Evolutionary conservation across 2,888 invertebrate genomes (phyloP).

Genomic region (Aspidiotus destructor): DNA sequence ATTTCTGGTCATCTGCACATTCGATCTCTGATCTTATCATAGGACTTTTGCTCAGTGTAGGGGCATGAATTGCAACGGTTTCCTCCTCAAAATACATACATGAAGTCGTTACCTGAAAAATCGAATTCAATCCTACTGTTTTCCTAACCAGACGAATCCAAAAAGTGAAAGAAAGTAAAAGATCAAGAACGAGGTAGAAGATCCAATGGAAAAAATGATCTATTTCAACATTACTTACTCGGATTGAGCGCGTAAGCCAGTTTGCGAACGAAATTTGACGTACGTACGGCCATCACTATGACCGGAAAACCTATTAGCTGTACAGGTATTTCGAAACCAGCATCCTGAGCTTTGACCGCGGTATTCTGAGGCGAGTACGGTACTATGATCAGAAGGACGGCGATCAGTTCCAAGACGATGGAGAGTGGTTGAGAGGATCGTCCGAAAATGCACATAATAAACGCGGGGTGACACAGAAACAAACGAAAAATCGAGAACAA

Average conservation of each 20-base stretch:
- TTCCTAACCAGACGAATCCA: too few species aligned
- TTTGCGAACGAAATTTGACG: conserved; percentile 74
- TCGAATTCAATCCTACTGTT: too few species aligned
- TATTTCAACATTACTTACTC: conserved; percentile 49
- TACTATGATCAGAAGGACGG: conserved; percentile 5
- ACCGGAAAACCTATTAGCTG: conserved; percentile 75
- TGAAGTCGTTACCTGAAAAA: too few species aligned
- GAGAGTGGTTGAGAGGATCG: conserved; percentile 8
- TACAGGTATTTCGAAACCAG: conserved; percentile 63
- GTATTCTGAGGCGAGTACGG: conserved; percentile 29
- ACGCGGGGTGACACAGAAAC: background rate
- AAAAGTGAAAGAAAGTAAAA: too few species aligned
- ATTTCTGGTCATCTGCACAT: too few species aligned
- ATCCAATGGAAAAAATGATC: too few species aligned
- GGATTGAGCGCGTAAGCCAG: conserved; percentile 71
- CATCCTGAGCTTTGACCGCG: conserved; percentile 33
- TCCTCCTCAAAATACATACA: too few species aligned
- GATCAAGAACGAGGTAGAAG: too few species aligned
- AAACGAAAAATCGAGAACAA: background rate
- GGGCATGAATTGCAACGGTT: too few species aligned
- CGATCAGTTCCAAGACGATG: conserved; percentile 7
- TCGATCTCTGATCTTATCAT: too few species aligned
- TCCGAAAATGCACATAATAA: conserved; percentile 18
- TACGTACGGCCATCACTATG: conserved; percentile 64
- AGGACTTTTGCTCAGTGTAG: too few species aligned